A percentile compares a stretch with the other conserved stretches of the same genome.
These are phyloP conservation scores for Porites rus DNA, from an alignment of 92 coral and sea anemone genomes.

Conservation along the genomic window DNA sequence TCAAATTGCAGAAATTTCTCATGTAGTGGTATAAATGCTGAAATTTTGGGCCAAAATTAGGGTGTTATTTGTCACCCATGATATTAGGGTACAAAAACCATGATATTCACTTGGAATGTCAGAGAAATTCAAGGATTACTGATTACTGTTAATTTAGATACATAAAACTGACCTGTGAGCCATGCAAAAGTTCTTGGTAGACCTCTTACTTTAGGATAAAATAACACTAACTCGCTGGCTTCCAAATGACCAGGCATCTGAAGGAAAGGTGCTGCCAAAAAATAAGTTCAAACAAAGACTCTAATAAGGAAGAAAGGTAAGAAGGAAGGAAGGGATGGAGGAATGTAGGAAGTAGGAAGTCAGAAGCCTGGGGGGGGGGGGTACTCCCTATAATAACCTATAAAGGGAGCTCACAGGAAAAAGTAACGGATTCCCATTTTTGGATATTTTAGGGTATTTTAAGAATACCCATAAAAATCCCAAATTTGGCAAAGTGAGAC, in stretches of 20 bases:
- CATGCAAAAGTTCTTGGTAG: conserved; percentile 97
- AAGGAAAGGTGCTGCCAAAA: conserved; percentile 85
- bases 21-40: too few relatives aligned
- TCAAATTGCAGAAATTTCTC: too few relatives aligned
- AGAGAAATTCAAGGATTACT: neutral
- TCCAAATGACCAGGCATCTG: conserved; percentile 87
- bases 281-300: neutral
- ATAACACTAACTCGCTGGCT: conserved; percentile 81
- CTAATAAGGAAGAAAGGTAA: neutral
- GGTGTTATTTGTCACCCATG: too few relatives aligned
- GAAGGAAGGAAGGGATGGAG: neutral
- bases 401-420: too few relatives aligned
- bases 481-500: too few relatives aligned
- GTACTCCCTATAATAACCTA: neutral
- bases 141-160: neutral
- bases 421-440: too few relatives aligned
- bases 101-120: too few relatives aligned
- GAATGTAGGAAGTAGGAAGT: neutral
- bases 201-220: conserved; percentile 90
- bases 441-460: too few relatives aligned
- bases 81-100: too few relatives aligned
- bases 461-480: too few relatives aligned
- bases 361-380: neutral
- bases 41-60: too few relatives aligned
- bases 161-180: conserved; percentile 79